Base-by-base conservation (phyloP, 1,140 invertebrate species). In the Plectrocnemia conspersa region DNA sequence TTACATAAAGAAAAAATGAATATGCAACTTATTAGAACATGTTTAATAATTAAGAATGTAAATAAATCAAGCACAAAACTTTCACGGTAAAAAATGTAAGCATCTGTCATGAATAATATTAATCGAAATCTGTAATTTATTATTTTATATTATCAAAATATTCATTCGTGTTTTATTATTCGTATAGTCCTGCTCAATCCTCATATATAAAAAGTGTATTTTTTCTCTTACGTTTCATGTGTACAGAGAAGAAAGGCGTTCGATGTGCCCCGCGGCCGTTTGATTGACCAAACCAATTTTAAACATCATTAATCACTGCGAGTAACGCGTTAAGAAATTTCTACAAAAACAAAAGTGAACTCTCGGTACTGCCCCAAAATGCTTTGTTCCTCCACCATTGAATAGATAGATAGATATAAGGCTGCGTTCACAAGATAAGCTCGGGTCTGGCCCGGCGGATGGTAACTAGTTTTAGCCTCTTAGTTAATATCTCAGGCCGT, bases 221-320 rank as follows among this genome's bases (percentile, higher is more conserved):
- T n/a, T n/a, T n/a, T n/a, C n/a, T n/a, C n/a, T n/a, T n/a, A n/a
- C n/a, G n/a, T n/a, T n/a, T n/a, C n/a, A n/a, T 29, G 6, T 29
- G n/a, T 29, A 29, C 27, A 29, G 27, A 10, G 35, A 5, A 52
- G 49, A 47, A 47, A 44, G 42, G 46, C 48, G 46, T 52, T 52
- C 47, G 49, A 58, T 52, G 56, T 27, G 49, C 48, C 41, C 18
- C 27, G 29, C 49, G 33, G n/a, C 23, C 41, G 42, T 58, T 57
- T 58, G 56, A 58, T 58, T 58, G 52, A 58, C 56, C 45, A 49
- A 58, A 58, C 35, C 56, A 58, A 58, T 58, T 58, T 46, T 35
- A 54, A 54, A 54, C 38, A 58, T 44, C 56, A 58, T 58, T 50
- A 58, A 58, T 58, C 56, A 58, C 48, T 18, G 27, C 35, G 44